Evolutionary conservation across 2,888 invertebrate genomes (phyloP).

Genomic region (Ophion obscuratus): DNA sequence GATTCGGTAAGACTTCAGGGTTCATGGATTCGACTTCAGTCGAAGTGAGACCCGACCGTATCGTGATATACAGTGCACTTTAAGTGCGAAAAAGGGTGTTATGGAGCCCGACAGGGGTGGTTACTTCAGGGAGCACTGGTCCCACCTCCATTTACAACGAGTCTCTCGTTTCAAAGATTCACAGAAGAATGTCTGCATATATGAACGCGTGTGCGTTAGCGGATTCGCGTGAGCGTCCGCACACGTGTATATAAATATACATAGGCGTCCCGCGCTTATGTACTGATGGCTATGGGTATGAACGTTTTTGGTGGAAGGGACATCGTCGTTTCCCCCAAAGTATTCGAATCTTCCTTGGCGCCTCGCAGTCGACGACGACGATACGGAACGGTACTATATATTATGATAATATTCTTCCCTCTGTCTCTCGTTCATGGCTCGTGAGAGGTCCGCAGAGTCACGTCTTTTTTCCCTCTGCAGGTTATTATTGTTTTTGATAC

Average conservation of each 20-base stretch:
- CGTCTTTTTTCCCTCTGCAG: not conserved
- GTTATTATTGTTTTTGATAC: not conserved
- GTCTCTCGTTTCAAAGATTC: slow-evolving; percentile 70
- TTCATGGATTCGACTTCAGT: not conserved
- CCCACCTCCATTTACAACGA: slow-evolving; percentile 69
- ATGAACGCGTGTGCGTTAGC: not conserved
- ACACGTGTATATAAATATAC: slow-evolving; percentile 11
- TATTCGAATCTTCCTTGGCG: slow-evolving; percentile 55
- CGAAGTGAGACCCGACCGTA: slow-evolving; percentile 27
- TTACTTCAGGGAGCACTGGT: slow-evolving; percentile 69
- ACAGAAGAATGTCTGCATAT: slow-evolving; percentile 51
- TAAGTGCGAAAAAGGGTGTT: slow-evolving; percentile 45
- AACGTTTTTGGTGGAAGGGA: slow-evolving; percentile 30
- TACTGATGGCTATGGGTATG: slow-evolving; percentile 21
- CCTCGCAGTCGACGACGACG: slow-evolving; percentile 50
- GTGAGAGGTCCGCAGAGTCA: slow-evolving; percentile 29
- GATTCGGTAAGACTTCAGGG: not conserved
- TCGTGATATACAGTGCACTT: slow-evolving; percentile 27
- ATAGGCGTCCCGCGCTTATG: slow-evolving; percentile 12
- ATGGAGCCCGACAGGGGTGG: slow-evolving; percentile 37
- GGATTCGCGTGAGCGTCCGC: not conserved
- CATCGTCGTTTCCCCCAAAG: slow-evolving; percentile 48
- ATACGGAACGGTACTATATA: slow-evolving; percentile 43
- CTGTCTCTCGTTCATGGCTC: slow-evolving; percentile 49
- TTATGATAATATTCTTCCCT: slow-evolving; percentile 54